Conservation (phyloP, 2,888 invertebrate species). For the Pammene aurita region DNA sequence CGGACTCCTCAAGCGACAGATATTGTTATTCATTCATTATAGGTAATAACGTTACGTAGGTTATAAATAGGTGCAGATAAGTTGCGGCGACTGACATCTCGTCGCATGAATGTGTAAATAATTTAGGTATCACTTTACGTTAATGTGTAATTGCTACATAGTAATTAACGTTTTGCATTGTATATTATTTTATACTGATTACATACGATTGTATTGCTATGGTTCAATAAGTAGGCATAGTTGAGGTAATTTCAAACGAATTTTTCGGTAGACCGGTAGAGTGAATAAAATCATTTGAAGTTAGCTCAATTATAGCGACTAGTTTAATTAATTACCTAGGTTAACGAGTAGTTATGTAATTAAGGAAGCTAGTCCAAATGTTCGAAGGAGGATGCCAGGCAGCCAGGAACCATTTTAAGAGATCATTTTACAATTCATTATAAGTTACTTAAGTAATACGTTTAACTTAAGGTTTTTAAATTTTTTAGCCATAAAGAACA, state of each 20-base stretch:
- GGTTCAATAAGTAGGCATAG: constrained; percentile 55
- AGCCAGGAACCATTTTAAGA: constrained; percentile 58
- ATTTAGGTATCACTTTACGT: constrained; percentile 44
- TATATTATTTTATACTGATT: constrained; percentile 61
- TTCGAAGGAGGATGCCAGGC: constrained; percentile 79
- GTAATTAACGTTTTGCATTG: constrained; percentile 59
- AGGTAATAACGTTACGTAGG: constrained; percentile 38
- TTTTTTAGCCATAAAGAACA: constrained; percentile 48
- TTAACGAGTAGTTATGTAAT: constrained; percentile 72
- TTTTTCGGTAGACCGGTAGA: too few species aligned
- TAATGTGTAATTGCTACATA: constrained; percentile 50
- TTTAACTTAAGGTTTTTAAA: constrained; percentile 35
- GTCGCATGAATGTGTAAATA: constrained; percentile 61
- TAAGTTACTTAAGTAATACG: constrained; percentile 39
- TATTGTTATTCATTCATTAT: constrained; percentile 37
- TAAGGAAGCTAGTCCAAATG: constrained; percentile 83
- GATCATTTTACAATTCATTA: constrained; percentile 40
- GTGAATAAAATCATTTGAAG: too few species aligned
- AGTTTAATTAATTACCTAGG: constrained; percentile 80
- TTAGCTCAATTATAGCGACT: constrained; percentile 58
- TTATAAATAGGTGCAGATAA: constrained; percentile 41
- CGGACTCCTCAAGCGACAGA: constrained; percentile 34
- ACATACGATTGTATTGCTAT: constrained; percentile 61
- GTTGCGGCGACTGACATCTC: constrained; percentile 36
- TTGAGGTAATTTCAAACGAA: too few species aligned